phyloP scores from a whole-genome alignment of 2,888 invertebrate genomes.

The Zygothrica quintamaculata region DNA sequence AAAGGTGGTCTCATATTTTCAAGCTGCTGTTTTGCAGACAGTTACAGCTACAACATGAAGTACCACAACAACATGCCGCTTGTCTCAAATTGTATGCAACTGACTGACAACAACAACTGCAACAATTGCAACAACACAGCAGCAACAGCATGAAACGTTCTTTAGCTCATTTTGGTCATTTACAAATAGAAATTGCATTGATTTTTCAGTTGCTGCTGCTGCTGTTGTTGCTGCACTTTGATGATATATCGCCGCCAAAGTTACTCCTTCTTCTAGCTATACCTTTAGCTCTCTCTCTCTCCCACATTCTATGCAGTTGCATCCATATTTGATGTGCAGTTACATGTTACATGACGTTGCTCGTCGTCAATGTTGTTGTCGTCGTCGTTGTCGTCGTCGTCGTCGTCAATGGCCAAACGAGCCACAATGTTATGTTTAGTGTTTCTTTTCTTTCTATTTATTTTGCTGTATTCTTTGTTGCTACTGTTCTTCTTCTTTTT shows the following conservation, averaged over 20 bases:
- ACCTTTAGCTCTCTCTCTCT: neutral
- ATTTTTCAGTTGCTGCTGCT: slow-evolving; percentile 47
- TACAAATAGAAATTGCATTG: slow-evolving; percentile 81
- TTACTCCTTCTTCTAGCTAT: slow-evolving; percentile 26
- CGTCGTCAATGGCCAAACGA: slow-evolving; percentile 63
- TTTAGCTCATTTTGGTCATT: slow-evolving; percentile 74
- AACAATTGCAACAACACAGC: slow-evolving; percentile 27
- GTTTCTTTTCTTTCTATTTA: slow-evolving; percentile 48
- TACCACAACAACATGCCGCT: slow-evolving; percentile 32
- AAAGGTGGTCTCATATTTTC: slow-evolving; percentile 80
- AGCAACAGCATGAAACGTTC: slow-evolving; percentile 40
- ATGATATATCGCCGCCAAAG: slow-evolving; percentile 75
- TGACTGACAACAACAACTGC: slow-evolving; percentile 36
- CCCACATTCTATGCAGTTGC: slow-evolving; percentile 21
- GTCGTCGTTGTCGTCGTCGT: slow-evolving; percentile 10
- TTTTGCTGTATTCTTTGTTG: slow-evolving; percentile 4
- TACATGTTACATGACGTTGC: slow-evolving; percentile 74
- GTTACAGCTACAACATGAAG: too few species aligned
- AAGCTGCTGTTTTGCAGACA: slow-evolving; percentile 46
- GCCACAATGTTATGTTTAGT: slow-evolving; percentile 69
- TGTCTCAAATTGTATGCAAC: slow-evolving; percentile 50
- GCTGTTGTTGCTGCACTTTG: slow-evolving; percentile 54
- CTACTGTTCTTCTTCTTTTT: slow-evolving; percentile 4
- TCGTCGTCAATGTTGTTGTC: slow-evolving; percentile 42
- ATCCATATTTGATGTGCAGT: slow-evolving; percentile 75